Base-by-base conservation (phyloP, 2,797 vertebrate species). In the Rhadinocentrus ornatus region DNA sequence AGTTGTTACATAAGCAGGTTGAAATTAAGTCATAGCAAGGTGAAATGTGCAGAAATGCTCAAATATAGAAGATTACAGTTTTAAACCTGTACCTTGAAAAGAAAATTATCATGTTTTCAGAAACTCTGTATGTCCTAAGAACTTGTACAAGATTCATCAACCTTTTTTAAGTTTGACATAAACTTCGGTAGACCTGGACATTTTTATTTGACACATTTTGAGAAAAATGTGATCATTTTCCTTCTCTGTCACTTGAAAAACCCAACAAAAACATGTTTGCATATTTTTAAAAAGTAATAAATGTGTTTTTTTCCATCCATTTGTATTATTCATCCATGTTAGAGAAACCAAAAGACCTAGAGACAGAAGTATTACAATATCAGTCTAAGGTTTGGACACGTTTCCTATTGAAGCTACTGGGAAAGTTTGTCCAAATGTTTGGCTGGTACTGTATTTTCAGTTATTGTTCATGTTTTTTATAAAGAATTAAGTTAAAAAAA, bases 1-100 rank as follows among this genome's bases (percentile, higher is more conserved):
- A 35, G 57, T 60, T 83, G 80, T 72, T 78, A 26, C 67, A 62
- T 44, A 35, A 26, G 68, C 66, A 39, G 11, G 59, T 46, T 71
- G 66, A 56, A 57, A 20, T 50, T 32, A 2, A 29, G 34, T 68
- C 54, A 41, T 57, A 39, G 20, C 3, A 20, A 65, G 52, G 53
- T 62, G 65, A 66, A 62, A 41, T 13, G 55, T 50, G 48, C 11
- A 27, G 48, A 35, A 63, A 18, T 24, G n/a, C n/a, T 24, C 22
- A 11, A 50, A 5, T 13, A 37, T 13, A 37, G 9, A 35, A 35
- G 34, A 10, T 37, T 37, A 13, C 4, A 13, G 35, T 35, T 35
- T 12, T 11, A 35, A 35, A 11, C 2, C 34, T 35, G 34, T 35
- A 35, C 9, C 34, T 35, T 11, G 2, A 35, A 35, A 29, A 29